Percentiles rank a stretch among this genome's conserved stretches.
phyloP scores from a whole-genome alignment of 1,140 invertebrate genomes.

The Heliothis virescens region DNA sequence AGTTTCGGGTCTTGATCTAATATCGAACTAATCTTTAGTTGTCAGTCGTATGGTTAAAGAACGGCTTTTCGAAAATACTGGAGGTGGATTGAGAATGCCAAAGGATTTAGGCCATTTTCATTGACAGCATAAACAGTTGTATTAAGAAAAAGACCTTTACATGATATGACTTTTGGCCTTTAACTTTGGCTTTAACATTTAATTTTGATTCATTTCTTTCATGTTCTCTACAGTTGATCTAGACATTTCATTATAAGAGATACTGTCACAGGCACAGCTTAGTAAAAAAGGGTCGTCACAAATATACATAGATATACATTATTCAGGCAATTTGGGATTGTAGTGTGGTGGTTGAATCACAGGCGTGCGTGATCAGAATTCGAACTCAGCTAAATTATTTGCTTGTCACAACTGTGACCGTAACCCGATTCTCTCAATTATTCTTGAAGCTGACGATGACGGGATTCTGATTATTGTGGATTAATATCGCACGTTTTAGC shows the following conservation, averaged over 20 bases:
- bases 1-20: too few species aligned
- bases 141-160: too few species aligned
- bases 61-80: too few species aligned
- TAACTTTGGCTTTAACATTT: too few species aligned
- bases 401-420: conserved; percentile 26
- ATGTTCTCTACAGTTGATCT: background rate
- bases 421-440: conserved; percentile 37
- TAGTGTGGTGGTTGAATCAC: conserved; percentile 34
- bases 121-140: too few species aligned
- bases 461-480: conserved; percentile 26
- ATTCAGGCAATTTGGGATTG: conserved; percentile 17
- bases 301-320: conserved; percentile 21
- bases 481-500: background rate
- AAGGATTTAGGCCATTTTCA: too few species aligned
- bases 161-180: too few species aligned
- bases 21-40: too few species aligned
- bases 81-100: too few species aligned
- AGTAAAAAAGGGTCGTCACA: background rate
- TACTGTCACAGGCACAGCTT: background rate
- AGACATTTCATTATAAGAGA: background rate
- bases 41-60: too few species aligned
- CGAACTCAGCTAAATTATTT: conserved; percentile 27
- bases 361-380: conserved; percentile 17
- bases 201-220: too few species aligned
- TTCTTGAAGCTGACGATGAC: conserved; percentile 35